Conservation (phyloP, 2,888 invertebrate species). For the Eurois occulta region DNA sequence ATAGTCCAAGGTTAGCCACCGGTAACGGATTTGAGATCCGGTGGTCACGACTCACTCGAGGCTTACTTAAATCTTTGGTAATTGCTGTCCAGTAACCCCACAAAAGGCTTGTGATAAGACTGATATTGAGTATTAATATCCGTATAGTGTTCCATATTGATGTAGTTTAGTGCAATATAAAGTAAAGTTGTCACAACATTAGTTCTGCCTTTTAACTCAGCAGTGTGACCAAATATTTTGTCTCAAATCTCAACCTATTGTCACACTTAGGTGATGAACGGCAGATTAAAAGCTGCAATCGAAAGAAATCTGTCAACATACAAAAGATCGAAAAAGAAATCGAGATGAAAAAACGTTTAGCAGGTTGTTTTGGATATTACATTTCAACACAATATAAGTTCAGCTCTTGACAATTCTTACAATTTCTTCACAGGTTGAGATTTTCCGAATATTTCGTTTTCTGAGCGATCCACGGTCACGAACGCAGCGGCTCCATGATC, state of each 20-base stretch:
- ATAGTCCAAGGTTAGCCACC: slow-evolving; percentile 87
- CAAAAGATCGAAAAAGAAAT: background rate
- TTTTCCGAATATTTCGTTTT: slow-evolving; percentile 53
- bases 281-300: slow-evolving; percentile 18
- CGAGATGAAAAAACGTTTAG: slow-evolving; percentile 1
- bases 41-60: slow-evolving; percentile 84
- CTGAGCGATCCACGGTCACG: slow-evolving; percentile 78
- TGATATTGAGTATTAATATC: slow-evolving; percentile 58
- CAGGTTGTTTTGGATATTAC: slow-evolving; percentile 13
- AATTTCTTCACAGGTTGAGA: slow-evolving; percentile 42
- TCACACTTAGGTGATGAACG: slow-evolving; percentile 10
- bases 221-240: slow-evolving; percentile 23
- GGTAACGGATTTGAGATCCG: slow-evolving; percentile 86
- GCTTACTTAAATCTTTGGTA: slow-evolving; percentile 76
- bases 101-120: slow-evolving; percentile 69
- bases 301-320: slow-evolving; percentile 21
- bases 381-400: slow-evolving; percentile 47
- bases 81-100: slow-evolving; percentile 75
- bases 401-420: slow-evolving; percentile 41
- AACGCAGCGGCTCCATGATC: slow-evolving; percentile 69
- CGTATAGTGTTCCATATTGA: slow-evolving; percentile 37
- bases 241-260: slow-evolving; percentile 15
- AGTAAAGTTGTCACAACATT: slow-evolving; percentile 10
- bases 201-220: slow-evolving; percentile 22
- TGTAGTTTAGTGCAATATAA: slow-evolving; percentile 29